Evolutionary conservation across 2,113 vertebrate genomes (phyloP).

Genomic region (Carettochelys insculpta): DNA sequence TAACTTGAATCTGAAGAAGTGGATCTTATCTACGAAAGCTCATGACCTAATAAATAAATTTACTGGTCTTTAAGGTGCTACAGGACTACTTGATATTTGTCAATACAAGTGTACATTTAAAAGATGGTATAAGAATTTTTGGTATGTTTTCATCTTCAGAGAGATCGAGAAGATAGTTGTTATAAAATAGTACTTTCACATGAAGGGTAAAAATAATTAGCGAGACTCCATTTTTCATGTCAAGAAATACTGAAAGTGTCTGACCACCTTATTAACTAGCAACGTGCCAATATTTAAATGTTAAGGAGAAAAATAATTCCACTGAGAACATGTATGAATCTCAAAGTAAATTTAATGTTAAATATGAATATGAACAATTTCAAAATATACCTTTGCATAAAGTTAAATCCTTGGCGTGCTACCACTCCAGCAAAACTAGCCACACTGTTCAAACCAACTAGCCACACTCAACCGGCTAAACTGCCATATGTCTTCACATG

Average conservation of each 20-base stretch:
- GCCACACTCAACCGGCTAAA: too few relatives aligned
- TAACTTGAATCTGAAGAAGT: too few relatives aligned
- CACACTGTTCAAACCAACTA: too few relatives aligned
- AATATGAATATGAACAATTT: background rate
- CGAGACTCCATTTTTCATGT: background rate
- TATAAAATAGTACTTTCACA: slow-evolving; percentile 43
- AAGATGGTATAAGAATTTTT: slow-evolving; percentile 11
- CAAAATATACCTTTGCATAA: background rate
- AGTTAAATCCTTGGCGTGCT: too few relatives aligned
- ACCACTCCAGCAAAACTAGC: too few relatives aligned
- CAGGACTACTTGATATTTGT: too few relatives aligned
- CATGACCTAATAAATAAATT: too few relatives aligned
- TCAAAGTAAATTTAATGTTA: background rate
- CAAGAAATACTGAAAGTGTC: background rate
- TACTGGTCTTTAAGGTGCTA: too few relatives aligned
- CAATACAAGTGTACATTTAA: slow-evolving; percentile 69
- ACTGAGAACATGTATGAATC: background rate
- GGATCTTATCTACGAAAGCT: too few relatives aligned
- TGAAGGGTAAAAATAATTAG: background rate
- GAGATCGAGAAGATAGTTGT: slow-evolving; percentile 9
- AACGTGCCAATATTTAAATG: background rate
- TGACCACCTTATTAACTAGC: background rate
- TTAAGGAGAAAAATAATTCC: background rate
- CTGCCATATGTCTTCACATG: too few relatives aligned
- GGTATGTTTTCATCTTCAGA: slow-evolving; percentile 61